These are phyloP conservation scores for Yponomeuta plumbellus DNA, from an alignment of 2,888 invertebrate species.

Conservation along the genomic window DNA sequence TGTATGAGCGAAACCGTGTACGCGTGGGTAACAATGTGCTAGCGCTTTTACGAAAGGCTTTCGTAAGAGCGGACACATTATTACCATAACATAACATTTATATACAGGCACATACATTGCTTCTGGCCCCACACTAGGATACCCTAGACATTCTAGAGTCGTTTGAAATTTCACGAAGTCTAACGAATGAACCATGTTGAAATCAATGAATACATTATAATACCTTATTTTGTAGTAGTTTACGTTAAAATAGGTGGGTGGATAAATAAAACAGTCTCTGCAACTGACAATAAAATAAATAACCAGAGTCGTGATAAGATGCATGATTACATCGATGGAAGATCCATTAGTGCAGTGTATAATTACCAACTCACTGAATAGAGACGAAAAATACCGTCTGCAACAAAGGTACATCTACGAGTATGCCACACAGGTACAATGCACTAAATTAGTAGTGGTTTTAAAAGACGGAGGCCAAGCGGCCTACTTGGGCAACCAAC, in stretches of 20 bases:
- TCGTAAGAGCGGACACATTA: too few relatives aligned
- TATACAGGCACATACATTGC: too few relatives aligned
- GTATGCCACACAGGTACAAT: neutral
- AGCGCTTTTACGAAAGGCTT: too few relatives aligned
- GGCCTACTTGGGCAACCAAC: neutral
- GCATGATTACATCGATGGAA: slow-evolving; percentile 44
- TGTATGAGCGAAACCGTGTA: too few relatives aligned
- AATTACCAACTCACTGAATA: slow-evolving; percentile 48
- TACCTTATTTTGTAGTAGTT: neutral
- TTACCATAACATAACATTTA: too few relatives aligned
- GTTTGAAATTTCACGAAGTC: too few relatives aligned
- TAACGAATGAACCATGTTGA: too few relatives aligned
- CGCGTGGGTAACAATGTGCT: too few relatives aligned
- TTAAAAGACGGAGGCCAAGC: slow-evolving; percentile 2
- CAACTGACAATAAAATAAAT: slow-evolving; percentile 26
- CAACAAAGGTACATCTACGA: neutral
- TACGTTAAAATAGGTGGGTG: neutral
- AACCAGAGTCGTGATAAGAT: slow-evolving; percentile 52
- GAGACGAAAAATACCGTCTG: neutral
- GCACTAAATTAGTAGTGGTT: slow-evolving; percentile 1
- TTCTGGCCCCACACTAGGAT: too few relatives aligned
- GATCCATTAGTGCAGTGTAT: slow-evolving; percentile 63
- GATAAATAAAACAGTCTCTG: neutral
- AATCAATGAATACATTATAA: too few relatives aligned
- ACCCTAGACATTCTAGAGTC: too few relatives aligned